phyloP scores from a whole-genome alignment of 2,113 vertebrate species.

The Hemiprocne comata region DNA sequence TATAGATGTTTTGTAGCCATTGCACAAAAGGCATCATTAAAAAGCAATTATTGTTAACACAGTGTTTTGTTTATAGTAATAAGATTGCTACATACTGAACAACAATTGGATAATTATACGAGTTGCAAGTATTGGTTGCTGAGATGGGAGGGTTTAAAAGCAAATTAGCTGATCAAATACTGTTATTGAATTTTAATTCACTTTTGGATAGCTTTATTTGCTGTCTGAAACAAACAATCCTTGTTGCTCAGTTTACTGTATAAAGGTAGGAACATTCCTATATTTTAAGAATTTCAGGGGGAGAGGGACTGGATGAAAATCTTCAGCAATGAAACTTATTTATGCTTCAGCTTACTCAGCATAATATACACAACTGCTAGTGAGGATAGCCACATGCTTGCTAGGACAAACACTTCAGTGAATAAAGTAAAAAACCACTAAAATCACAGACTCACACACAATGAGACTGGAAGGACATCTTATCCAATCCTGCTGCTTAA shows the following conservation, averaged over 20 bases:
- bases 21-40: conserved; percentile 2
- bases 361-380: not conserved
- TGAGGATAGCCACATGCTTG: not conserved
- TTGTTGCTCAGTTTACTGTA: not conserved
- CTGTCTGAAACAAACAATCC: not conserved
- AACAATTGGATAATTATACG: conserved; percentile 40
- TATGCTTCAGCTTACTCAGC: not conserved
- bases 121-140: conserved; percentile 30
- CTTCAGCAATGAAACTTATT: not conserved
- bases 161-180: conserved; percentile 9
- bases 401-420: not conserved
- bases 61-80: conserved; percentile 60
- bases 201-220: not conserved
- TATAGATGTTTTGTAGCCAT: not conserved
- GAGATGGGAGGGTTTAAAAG: conserved; percentile 44
- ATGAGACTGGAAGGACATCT: not conserved
- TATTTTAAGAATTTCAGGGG: not conserved
- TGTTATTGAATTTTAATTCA: conserved; percentile 28
- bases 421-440: not conserved
- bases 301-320: not conserved
- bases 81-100: conserved; percentile 16
- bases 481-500: not conserved
- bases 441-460: not conserved
- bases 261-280: not conserved
- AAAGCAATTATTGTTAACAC: conserved; percentile 28